Evolutionary conservation across 2,888 invertebrate species (phyloP), one percentile per base, ranked within the genome.

Genomic region (Thymelicus acteon): DNA sequence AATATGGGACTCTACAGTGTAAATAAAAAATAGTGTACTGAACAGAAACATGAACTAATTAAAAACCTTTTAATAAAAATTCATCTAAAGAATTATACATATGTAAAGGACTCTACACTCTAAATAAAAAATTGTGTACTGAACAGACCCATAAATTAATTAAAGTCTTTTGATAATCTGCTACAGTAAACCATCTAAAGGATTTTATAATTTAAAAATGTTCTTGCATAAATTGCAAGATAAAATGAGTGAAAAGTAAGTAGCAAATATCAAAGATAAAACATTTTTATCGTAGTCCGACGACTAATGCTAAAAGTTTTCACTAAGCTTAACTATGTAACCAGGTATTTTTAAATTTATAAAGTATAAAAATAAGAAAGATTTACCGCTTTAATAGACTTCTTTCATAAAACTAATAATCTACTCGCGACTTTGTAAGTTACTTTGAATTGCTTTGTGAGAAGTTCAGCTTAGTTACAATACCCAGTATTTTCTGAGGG

Each of bases 231-330:
- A 58, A n/a, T 57, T 31, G 7, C 39, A 13, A n/a, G 58, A 58
- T 24, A 58, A 39, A 58, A n/a, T 58, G 58, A 39, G 54, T 24
- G 54, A 54, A 54, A 52, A 52, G 15, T 52, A 52, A 52, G 52
- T 52, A 52, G 52, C 52, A 52, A 52, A 54, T 54, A 52, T 19
- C 15, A 54, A 24, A 54, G 54, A 54, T 54, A 54, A 54, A 54
- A 24, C 8, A 24, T 19, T 54, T 24, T 54, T 54, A 24, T 54
- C 54, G 12, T 12, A 12, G 24, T 24, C 12, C 24, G 19, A n/a
- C 24, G 8, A 54, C 54, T 54, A 54, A 54, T 54, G 54, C 54
- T 24, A 54, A 54, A 58, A 58, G 24, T 58, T 58, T 39, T 57
- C 37, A 54, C 24, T 54, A 54, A 24, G 24, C 24, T 31, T 54